Evolutionary conservation across 2,797 vertebrate genomes (phyloP).

Genomic region (Pangasius djambal): DNA sequence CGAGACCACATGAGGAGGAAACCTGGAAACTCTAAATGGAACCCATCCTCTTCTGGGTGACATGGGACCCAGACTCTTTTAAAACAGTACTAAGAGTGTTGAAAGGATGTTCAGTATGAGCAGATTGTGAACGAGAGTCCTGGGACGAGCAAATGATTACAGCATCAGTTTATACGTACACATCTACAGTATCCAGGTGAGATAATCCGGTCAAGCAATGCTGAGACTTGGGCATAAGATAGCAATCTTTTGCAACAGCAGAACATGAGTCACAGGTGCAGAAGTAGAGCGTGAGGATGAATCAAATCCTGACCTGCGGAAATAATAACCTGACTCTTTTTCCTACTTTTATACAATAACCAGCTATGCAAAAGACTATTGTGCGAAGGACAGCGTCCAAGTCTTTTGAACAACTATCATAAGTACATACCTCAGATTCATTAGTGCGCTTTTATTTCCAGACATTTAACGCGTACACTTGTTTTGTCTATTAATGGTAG

Average conservation of each 20-base stretch:
- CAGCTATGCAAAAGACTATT: background rate
- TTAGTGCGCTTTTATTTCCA: background rate
- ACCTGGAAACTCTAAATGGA: background rate
- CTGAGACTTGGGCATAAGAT: background rate
- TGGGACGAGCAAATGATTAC: background rate
- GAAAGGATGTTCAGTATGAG: background rate
- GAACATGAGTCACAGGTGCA: background rate
- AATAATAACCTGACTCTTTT: background rate
- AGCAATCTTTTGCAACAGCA: background rate
- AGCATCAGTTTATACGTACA: background rate
- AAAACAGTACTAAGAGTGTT: background rate
- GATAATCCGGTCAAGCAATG: background rate
- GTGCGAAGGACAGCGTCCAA: background rate
- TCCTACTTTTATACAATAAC: background rate
- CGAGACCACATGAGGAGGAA: background rate
- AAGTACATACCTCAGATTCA: background rate
- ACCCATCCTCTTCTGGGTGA: background rate
- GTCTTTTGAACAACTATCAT: background rate
- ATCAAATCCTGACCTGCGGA: background rate
- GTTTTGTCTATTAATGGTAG: constrained; percentile 3
- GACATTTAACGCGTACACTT: background rate
- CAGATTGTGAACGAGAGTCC: background rate
- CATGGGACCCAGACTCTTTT: background rate
- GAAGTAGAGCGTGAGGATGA: background rate
- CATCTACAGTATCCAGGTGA: background rate